phyloP scores from a whole-genome alignment of 2,113 vertebrate species.

The Cottus gobio region DNA sequence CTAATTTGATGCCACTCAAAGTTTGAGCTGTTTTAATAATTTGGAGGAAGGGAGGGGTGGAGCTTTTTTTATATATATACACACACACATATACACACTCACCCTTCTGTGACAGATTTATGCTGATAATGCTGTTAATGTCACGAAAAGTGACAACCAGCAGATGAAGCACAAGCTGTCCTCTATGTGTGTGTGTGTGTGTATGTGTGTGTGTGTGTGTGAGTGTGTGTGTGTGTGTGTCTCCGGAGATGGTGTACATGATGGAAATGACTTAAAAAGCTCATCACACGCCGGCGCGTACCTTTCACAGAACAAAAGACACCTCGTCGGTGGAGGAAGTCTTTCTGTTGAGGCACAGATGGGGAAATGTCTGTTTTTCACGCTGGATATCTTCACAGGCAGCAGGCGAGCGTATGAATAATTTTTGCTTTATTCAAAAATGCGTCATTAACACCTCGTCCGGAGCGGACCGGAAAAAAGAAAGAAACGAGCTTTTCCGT shows the following conservation, averaged over 20 bases:
- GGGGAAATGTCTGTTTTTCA: background rate
- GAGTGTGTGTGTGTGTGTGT: constrained; percentile 11
- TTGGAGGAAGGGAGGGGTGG: constrained; percentile 1
- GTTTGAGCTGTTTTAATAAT: constrained; percentile 43
- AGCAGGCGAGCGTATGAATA: constrained; percentile 35
- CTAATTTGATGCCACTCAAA: constrained; percentile 59
- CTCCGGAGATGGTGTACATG: constrained; percentile 16
- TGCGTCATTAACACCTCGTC: constrained; percentile 36
- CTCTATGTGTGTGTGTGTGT: background rate
- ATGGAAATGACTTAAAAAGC: constrained; percentile 28
- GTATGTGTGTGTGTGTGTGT: constrained; percentile 5
- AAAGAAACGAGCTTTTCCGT: background rate
- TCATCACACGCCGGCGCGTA: constrained; percentile 8
- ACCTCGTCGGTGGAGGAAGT: background rate
- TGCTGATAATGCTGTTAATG: constrained; percentile 54
- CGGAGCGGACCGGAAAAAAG: background rate
- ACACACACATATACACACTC: too few relatives aligned
- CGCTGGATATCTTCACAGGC: constrained; percentile 14
- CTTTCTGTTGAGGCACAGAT: background rate
- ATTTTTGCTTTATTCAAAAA: constrained; percentile 36
- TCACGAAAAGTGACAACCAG: constrained; percentile 53
- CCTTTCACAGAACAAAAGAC: constrained; percentile 35
- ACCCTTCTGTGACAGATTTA: constrained; percentile 12
- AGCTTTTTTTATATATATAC: constrained; percentile 35
- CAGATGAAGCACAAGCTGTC: constrained; percentile 33